Base-by-base conservation (phyloP, 2,888 invertebrate genomes). In the Suillia variegata region DNA sequence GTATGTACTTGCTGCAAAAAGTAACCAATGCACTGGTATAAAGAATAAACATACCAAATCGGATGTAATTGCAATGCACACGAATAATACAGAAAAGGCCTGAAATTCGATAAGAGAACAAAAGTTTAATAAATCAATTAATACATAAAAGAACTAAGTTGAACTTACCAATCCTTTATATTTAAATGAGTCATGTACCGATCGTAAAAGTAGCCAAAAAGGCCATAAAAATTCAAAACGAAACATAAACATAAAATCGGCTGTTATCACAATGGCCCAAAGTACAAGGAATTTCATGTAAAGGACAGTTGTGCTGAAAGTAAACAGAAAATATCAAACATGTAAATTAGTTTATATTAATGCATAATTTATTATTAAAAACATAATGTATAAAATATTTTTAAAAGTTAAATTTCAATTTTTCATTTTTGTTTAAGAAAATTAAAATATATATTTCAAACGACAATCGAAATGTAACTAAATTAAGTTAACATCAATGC, bases 201-300 rank as follows among this genome's bases (percentile, higher is more conserved):
- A 95, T 84, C 96, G 89, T 71, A 97, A 85, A 77, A 98, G 88
- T 76, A 98, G 89, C 94, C 97, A 98, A 85, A 98, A 95, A 56
- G 98, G 98, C 96, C 97, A 98, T 80, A 98, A 88, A 85, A 97
- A 96, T 87, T 98, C 98, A 86, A 98, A 96, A 77, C 98, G 92
- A 86, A 98, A 97, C 85, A 98, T 98, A 85, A 97, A 85, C 85
- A 97, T 91, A 85, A 96, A 96, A 85, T 98, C 97, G 70, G 94
- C 95, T 84, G 95, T 85, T 81, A 97, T 91, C 75, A 98, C 94
- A 83, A 94, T 87, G 72, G 91, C 92, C 97, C 97, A 98, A 83
- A 97, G 87, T 85, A 95, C 86, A 79, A 97, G 87, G 86, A 97
- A 95, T 86, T 96, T 96, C 85, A 96, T 85, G 86, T 97, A 97